Percentiles rank a stretch among this genome's conserved stretches.
These are phyloP conservation scores for Caenorhabditis japonica DNA, from an alignment of 2,888 invertebrate species.

Conservation along the genomic window DNA sequence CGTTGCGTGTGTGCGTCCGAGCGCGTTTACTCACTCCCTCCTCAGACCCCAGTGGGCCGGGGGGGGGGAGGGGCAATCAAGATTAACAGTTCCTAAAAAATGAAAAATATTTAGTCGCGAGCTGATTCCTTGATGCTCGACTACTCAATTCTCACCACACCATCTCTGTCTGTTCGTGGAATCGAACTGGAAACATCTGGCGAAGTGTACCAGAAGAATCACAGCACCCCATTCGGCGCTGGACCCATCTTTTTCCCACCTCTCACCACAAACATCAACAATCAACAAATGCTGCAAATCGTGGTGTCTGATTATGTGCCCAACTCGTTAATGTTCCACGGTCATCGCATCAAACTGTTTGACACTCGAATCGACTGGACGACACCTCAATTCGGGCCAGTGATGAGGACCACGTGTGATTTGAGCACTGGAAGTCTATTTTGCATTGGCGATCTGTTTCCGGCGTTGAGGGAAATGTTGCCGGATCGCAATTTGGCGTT, in stretches of 20 bases:
- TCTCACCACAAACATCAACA: slow-evolving; percentile 10
- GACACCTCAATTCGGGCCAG: slow-evolving; percentile 75
- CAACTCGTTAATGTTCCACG: slow-evolving; percentile 74
- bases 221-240: slow-evolving; percentile 64
- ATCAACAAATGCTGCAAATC: slow-evolving; percentile 64
- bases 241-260: slow-evolving; percentile 50
- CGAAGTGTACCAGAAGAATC: slow-evolving; percentile 58
- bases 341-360: slow-evolving; percentile 74
- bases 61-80: no score
- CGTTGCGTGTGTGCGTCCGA: no score
- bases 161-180: slow-evolving; percentile 59
- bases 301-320: slow-evolving; percentile 74
- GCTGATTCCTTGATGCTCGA: slow-evolving; percentile 73
- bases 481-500: slow-evolving; percentile 69
- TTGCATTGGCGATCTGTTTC: slow-evolving; percentile 76
- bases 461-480: slow-evolving; percentile 67
- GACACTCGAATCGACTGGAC: slow-evolving; percentile 74
- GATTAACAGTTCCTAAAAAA: no score
- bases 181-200: slow-evolving; percentile 71
- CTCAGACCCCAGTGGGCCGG: no score
- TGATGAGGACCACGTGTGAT: slow-evolving; percentile 75
- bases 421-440: slow-evolving; percentile 70
- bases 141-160: slow-evolving; percentile 67
- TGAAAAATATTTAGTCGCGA: slow-evolving; percentile 70
- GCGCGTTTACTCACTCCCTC: no score